These are phyloP conservation scores for Tetrao urogallus DNA, from an alignment of 2,113 vertebrate species.

Conservation along the genomic window DNA sequence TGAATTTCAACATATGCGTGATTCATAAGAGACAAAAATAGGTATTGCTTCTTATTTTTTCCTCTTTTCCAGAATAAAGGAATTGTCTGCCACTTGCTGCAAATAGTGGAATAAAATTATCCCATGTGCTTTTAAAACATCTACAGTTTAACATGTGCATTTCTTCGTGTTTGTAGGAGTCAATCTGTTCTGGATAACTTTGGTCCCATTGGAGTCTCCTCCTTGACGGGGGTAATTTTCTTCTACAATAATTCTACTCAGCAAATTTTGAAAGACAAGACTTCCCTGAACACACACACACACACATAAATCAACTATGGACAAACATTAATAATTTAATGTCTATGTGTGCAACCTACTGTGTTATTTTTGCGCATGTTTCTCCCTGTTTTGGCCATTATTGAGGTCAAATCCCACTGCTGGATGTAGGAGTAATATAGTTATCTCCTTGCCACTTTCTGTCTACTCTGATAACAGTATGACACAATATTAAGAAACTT, in stretches of 20 bases:
- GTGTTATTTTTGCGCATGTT: neutral
- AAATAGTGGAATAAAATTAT: neutral
- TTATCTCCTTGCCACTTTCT: neutral
- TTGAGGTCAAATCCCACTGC: neutral
- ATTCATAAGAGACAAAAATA: neutral
- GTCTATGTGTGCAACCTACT: neutral
- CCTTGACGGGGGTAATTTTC: fast-evolving
- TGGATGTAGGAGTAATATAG: neutral
- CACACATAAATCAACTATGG: neutral
- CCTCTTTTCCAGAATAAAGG: neutral
- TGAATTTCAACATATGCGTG: neutral
- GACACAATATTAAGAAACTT: neutral
- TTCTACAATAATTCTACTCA: neutral
- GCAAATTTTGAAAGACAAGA: neutral
- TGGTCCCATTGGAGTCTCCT: neutral
- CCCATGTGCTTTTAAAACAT: neutral
- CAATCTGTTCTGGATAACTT: neutral
- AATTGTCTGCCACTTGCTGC: neutral
- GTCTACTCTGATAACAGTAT: neutral
- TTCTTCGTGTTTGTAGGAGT: neutral
- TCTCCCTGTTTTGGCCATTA: neutral
- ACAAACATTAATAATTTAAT: neutral
- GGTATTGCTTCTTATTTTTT: neutral
- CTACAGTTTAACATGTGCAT: neutral
- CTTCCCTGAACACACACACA: fast-evolving